Percentiles rank a stretch among this genome's conserved stretches.
phyloP scores from a whole-genome alignment of 2,797 vertebrate species.

The Acestrorhynchus altus region DNA sequence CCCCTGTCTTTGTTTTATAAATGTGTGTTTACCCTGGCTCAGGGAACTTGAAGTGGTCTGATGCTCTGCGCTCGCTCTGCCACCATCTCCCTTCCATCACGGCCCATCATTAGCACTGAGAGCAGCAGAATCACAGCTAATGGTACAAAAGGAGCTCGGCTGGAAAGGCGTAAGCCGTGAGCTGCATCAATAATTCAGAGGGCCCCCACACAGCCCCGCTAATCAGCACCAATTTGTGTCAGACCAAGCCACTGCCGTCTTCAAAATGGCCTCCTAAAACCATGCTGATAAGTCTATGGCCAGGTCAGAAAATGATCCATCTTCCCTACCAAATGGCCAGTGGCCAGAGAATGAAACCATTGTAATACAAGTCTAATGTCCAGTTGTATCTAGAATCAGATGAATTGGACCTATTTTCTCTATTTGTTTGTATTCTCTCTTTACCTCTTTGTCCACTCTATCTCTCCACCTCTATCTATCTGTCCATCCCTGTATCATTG shows the following conservation, averaged over 20 bases:
- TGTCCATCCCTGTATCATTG: not conserved
- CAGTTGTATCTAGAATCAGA: slow-evolving; percentile 42
- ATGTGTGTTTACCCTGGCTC: slow-evolving; percentile 60
- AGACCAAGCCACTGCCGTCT: slow-evolving; percentile 53
- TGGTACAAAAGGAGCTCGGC: slow-evolving; percentile 62
- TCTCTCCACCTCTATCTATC: slow-evolving; percentile 29
- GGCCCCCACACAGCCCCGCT: slow-evolving; percentile 51
- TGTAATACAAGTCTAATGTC: slow-evolving; percentile 46
- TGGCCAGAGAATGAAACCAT: slow-evolving; percentile 43
- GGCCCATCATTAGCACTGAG: slow-evolving; percentile 57
- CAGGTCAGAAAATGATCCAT: slow-evolving; percentile 50
- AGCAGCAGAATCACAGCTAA: slow-evolving; percentile 57
- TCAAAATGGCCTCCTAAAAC: slow-evolving; percentile 58
- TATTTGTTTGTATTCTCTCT: slow-evolving; percentile 2
- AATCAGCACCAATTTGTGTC: slow-evolving; percentile 72
- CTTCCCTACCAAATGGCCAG: slow-evolving; percentile 47
- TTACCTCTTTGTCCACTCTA: slow-evolving; percentile 23
- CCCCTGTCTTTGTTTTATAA: slow-evolving; percentile 45
- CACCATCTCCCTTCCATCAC: slow-evolving; percentile 46
- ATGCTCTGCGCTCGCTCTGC: slow-evolving; percentile 51
- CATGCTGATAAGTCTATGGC: slow-evolving; percentile 51
- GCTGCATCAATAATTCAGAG: slow-evolving; percentile 69
- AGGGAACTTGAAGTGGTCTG: slow-evolving; percentile 54
- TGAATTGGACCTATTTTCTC: slow-evolving; percentile 35
- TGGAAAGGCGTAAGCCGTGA: slow-evolving; percentile 59